Conservation (phyloP, 2,113 vertebrate species). For the Pterocles orientalis region DNA sequence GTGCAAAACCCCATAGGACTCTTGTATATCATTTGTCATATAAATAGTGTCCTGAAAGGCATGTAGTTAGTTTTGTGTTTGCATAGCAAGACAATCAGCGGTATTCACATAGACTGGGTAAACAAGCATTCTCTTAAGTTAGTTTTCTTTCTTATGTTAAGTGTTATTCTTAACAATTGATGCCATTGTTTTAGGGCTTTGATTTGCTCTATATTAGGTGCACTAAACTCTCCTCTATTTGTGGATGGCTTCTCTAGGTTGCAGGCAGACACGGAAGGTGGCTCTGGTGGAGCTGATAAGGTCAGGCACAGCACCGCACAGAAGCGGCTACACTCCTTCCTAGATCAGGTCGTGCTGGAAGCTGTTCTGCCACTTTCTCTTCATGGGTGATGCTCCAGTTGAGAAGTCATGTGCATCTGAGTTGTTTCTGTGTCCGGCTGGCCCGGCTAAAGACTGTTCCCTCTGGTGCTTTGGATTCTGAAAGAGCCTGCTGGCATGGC, state of each 20-base stretch:
- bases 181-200: not conserved
- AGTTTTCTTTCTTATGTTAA: not conserved
- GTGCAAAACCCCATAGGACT: not conserved
- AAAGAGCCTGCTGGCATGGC: not conserved
- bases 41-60: not conserved
- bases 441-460: not conserved
- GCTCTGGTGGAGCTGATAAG: not conserved
- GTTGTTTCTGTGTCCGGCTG: not conserved
- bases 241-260: not conserved
- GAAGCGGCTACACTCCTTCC: not conserved
- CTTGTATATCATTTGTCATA: not conserved
- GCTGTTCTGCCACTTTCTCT: not conserved
- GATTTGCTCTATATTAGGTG: not conserved
- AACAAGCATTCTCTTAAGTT: not conserved
- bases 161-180: not conserved
- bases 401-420: not conserved
- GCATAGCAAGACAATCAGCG: not conserved
- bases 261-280: not conserved
- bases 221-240: not conserved
- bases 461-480: not conserved
- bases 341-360: not conserved
- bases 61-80: not conserved
- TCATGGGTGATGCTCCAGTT: rapidly evolving
- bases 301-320: not conserved
- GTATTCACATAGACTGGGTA: not conserved